Evolutionary conservation across 2,797 vertebrate genomes (phyloP), one percentile per base, ranked within the genome.

Genomic region (Semaprochilodus insignis): DNA sequence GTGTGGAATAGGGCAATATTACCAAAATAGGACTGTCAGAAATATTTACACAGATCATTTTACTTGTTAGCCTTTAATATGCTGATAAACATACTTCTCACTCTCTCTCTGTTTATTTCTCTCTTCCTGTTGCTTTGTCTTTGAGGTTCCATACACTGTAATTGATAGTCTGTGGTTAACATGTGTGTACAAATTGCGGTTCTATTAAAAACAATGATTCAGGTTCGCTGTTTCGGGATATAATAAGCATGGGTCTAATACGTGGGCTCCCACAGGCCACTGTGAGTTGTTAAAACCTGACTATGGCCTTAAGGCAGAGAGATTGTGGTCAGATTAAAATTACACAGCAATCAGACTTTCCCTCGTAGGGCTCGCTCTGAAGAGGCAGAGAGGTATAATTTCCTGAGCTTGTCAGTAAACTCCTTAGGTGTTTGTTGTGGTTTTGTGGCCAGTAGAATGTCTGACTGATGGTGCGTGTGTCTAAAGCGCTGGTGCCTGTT

Each of bases 291-390:
- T n/a, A 72, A 51, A 23, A 4, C 14, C 25, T 65, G 48, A 74
- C 60, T 75, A 54, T 0, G 21, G 69, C 71, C 63, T 75, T 44
- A 71, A 74, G 79, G 40, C 40, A 77, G 84, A 51, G 86, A 80
- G 36, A 78, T 90, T 91, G 90, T 89, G 90, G 85, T 90, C 85
- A 85, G 85, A 84, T 89, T 78, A 74, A 87, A 88, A 90, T 85
- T 81, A 83, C 87, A 88, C 88, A 72, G 85, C 90, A 88, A 86
- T 91, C 90, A 82, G 89, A 86, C 84, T 86, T 86, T 84, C 83
- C 86, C 13, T 80, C 81, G 91, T 90, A 92, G 90, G 92, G 91
- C 89, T 91, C 81, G 87, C 85, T 66, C 66, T 6, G 69, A 75
- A 72, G 81, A 81, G 81, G 77, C 79, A 81, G 70, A 66, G 25